phyloP scores from a whole-genome alignment of 2,888 invertebrate species.

The Amphipyra berbera region DNA sequence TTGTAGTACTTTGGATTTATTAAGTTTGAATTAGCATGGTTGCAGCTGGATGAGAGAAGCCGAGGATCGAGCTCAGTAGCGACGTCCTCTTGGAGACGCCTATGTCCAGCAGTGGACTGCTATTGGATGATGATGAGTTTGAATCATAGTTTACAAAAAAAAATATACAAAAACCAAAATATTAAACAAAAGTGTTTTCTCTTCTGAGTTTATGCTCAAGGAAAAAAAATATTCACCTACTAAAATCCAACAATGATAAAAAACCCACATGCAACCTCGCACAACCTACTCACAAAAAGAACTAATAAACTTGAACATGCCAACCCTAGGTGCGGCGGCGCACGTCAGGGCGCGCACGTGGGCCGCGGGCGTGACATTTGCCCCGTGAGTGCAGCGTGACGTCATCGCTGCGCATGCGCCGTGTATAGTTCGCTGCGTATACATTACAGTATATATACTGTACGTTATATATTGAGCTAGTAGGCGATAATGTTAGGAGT shows the following conservation, averaged over 20 bases:
- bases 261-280: slow-evolving; percentile 9
- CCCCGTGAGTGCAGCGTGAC: slow-evolving; percentile 77
- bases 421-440: slow-evolving; percentile 38
- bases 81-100: too few species aligned
- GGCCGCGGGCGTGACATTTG: slow-evolving; percentile 83
- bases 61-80: too few species aligned
- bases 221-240: too few species aligned
- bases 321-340: slow-evolving; percentile 59
- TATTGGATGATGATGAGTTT: too few species aligned
- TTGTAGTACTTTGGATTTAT: too few species aligned
- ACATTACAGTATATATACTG: slow-evolving; percentile 13
- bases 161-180: too few species aligned
- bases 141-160: too few species aligned
- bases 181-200: too few species aligned
- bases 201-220: too few species aligned
- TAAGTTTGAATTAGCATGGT: too few species aligned
- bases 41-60: too few species aligned
- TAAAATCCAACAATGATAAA: neutral
- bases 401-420: slow-evolving; percentile 67
- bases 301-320: slow-evolving; percentile 40
- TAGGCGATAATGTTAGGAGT: slow-evolving; percentile 57
- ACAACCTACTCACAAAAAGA: slow-evolving; percentile 17
- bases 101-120: too few species aligned
- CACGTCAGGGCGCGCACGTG: slow-evolving; percentile 75
- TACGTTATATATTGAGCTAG: slow-evolving; percentile 32